Base-by-base conservation (phyloP, 1,140 invertebrate species). In the Anoplophora glabripennis region DNA sequence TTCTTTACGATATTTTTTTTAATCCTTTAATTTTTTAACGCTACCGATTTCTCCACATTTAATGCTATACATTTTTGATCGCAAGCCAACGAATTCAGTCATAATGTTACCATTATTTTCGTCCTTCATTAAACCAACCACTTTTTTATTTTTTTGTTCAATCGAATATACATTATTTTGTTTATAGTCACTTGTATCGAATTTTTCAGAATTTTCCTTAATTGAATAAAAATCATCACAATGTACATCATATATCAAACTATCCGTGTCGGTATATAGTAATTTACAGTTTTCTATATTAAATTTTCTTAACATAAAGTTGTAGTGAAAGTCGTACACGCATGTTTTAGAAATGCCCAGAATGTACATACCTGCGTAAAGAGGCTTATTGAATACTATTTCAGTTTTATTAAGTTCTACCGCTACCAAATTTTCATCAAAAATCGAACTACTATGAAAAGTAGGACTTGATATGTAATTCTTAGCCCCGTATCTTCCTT, bases 191-290 rank as follows among this genome's bases (percentile, higher is more conserved):
- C 21, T 28, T 5, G 21, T 28, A 28, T 28, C 21, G 5, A 28
- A n/a, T 40, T 14, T 1, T 8, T 17, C 0, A 14, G 2, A 18
- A 14, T 47, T 33, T 33, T 47, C 9, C 18, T 28, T 47, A 8
- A 47, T 8, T 4, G 12, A 1, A 28, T 47, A 47, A 11, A 33
- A 11, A 11, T 47, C 28, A 21, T 28, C 28, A 33, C 9, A 47
- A 18, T 2, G 2, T 4, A 47, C 7, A 28, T 74, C 53, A 64
- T 76, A 78, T 37, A 75, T 70, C 4, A 77, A 67, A 51, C 63
- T 69, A 65, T 77, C 74, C 0, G 77, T 78, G 61, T 78, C 76
- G 1, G 62, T 73, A 59, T 77, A 77, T 15, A 71, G 48, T 21
- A 78, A 52, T 53, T 72, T 66, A 1, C 42, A 44, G 28, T 44